Percentiles rank a stretch among this genome's conserved stretches.
Conservation (phyloP, 1,140 invertebrate species). For the Philopotamus ludificatus region DNA sequence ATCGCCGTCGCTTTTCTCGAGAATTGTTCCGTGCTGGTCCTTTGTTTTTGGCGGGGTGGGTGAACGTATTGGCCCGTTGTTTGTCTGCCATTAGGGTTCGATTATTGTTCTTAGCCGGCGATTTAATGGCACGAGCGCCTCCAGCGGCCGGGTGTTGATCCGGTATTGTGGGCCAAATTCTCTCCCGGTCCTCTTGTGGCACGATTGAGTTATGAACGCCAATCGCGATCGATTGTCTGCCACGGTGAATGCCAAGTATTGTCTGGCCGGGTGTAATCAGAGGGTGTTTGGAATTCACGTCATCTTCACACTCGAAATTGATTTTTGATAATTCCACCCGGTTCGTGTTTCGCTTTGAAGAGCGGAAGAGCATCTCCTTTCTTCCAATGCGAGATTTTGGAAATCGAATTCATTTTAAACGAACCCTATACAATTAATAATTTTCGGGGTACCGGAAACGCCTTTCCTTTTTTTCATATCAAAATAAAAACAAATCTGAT, state of each 20-base stretch:
- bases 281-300: not conserved
- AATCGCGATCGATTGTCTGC: constrained; percentile 7
- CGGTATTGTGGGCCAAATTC: not conserved
- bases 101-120: constrained; percentile 30
- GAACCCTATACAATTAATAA: too few relatives aligned
- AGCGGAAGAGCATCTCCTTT: too few relatives aligned
- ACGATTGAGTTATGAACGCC: not conserved
- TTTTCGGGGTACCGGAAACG: too few relatives aligned
- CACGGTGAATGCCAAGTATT: not conserved
- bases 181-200: not conserved
- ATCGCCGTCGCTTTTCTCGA: not conserved
- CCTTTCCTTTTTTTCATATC: too few relatives aligned
- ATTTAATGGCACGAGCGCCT: not conserved
- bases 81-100: constrained; percentile 30
- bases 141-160: not conserved
- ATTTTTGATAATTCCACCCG: too few relatives aligned
- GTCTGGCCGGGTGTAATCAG: not conserved
- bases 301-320: not conserved
- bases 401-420: too few relatives aligned
- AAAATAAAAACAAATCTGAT: too few relatives aligned
- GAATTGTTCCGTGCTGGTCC: not conserved
- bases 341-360: too few relatives aligned
- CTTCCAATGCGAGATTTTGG: too few relatives aligned
- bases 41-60: constrained; percentile 3
- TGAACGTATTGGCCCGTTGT: constrained; percentile 9